A percentile compares a stretch with the other conserved stretches of the same genome.
These are phyloP conservation scores for Arrhopalites spinosus DNA, from an alignment of 2,888 invertebrate species.

Conservation along the genomic window DNA sequence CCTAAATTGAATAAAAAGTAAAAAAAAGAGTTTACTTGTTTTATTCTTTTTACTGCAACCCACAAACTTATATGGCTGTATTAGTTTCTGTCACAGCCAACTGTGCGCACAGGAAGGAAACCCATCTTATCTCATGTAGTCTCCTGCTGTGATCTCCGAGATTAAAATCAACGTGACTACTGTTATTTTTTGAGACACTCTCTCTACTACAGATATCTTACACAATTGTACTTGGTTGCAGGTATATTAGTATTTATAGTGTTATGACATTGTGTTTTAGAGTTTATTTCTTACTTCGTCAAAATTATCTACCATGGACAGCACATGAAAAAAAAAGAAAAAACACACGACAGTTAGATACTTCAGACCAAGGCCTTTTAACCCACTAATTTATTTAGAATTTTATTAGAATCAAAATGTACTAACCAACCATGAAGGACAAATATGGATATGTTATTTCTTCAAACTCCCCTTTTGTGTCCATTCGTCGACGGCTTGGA, in stretches of 20 bases:
- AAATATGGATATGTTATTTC: constrained; percentile 99
- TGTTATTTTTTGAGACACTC: neutral
- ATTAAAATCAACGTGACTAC: constrained; percentile 11
- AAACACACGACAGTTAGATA: too few relatives aligned
- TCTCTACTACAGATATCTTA: neutral
- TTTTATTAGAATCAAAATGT: too few relatives aligned
- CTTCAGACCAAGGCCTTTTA: too few relatives aligned
- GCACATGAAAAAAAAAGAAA: too few relatives aligned
- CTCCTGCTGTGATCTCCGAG: constrained; percentile 14
- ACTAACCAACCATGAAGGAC: constrained; percentile 98
- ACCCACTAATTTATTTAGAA: too few relatives aligned
- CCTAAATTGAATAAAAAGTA: constrained; percentile 59
- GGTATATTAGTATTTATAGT: neutral
- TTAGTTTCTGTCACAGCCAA: constrained; percentile 27
- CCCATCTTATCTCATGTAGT: neutral
- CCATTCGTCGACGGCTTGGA: constrained; percentile 95
- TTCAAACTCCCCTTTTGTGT: constrained; percentile 96
- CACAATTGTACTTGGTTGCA: neutral
- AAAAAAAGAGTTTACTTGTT: neutral
- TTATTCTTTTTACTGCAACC: neutral
- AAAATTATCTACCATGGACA: constrained; percentile 60
- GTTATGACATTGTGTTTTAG: neutral
- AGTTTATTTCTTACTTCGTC: constrained; percentile 53
- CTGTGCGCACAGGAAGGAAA: too few relatives aligned
- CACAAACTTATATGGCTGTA: neutral